Conservation (phyloP, 2,888 invertebrate genomes). For the Trichacis sp. region DNA sequence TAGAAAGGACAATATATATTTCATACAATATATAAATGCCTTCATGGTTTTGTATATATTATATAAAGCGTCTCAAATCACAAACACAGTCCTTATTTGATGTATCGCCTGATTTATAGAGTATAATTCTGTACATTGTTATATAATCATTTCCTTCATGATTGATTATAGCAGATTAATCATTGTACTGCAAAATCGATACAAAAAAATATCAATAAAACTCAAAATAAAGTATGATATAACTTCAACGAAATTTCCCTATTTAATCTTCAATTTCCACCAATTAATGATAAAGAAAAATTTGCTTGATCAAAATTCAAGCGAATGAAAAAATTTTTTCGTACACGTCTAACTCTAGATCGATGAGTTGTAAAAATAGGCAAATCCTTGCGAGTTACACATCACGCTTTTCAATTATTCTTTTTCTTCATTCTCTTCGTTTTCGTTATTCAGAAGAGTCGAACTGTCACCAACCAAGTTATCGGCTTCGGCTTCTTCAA, state of each 20-base stretch:
- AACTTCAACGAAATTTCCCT: too few relatives aligned
- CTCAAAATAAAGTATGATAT: too few relatives aligned
- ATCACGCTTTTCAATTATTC: slow-evolving; percentile 44
- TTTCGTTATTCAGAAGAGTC: slow-evolving; percentile 52
- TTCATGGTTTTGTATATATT: neutral
- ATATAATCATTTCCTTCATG: too few relatives aligned
- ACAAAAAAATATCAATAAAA: neutral
- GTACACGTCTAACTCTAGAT: neutral
- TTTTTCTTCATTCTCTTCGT: slow-evolving; percentile 52
- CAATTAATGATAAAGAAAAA: too few relatives aligned
- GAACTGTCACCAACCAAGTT: slow-evolving; percentile 55
- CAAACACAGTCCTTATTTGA: neutral
- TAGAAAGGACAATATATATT: neutral
- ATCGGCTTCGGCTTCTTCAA: slow-evolving; percentile 53
- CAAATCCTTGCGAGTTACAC: neutral
- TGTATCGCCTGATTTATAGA: neutral
- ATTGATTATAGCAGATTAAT: neutral
- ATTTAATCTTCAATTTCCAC: too few relatives aligned
- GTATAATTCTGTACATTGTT: neutral
- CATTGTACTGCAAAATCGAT: neutral
- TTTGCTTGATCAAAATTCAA: too few relatives aligned
- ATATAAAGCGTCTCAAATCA: neutral
- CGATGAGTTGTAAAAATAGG: slow-evolving; percentile 6
- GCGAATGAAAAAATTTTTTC: too few relatives aligned
- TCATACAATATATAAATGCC: neutral